Evolutionary conservation across 1,140 invertebrate species (phyloP).

Genomic region (Musca domestica): DNA sequence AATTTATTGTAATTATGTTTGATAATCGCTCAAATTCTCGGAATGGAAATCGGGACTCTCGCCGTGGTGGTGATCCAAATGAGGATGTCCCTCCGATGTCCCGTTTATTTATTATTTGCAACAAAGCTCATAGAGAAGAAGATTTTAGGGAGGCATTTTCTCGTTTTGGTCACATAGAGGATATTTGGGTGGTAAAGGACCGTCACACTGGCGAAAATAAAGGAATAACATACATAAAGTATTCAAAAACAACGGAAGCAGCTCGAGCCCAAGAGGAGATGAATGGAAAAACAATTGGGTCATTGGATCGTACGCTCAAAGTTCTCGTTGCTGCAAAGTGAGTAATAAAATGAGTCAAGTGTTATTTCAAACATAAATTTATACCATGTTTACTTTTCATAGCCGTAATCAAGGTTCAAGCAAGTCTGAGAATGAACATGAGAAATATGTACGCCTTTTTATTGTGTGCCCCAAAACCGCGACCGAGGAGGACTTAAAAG

Average conservation of each 20-base stretch:
- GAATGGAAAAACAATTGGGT: slow-evolving; percentile 77
- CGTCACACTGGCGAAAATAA: slow-evolving; percentile 80
- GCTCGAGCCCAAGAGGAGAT: slow-evolving; percentile 79
- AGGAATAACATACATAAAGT: slow-evolving; percentile 81
- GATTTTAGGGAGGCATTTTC: slow-evolving; percentile 76
- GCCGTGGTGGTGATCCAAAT: background rate
- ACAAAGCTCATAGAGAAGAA: slow-evolving; percentile 75
- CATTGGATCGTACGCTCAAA: slow-evolving; percentile 77
- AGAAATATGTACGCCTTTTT: slow-evolving; percentile 80
- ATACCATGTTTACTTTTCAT: slow-evolving; percentile 26
- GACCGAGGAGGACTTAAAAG: slow-evolving; percentile 74
- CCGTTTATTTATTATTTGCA: slow-evolving; percentile 82
- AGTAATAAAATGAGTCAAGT: slow-evolving; percentile 35
- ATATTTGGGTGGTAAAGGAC: slow-evolving; percentile 86
- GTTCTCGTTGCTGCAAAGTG: slow-evolving; percentile 83
- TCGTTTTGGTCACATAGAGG: slow-evolving; percentile 80
- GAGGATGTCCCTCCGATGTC: slow-evolving; percentile 76
- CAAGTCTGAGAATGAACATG: slow-evolving; percentile 75
- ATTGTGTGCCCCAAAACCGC: slow-evolving; percentile 81
- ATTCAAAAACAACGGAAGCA: slow-evolving; percentile 81
- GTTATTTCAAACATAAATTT: background rate
- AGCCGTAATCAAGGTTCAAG: slow-evolving; percentile 77
- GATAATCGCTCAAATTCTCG: too few species aligned
- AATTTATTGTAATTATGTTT: too few species aligned
- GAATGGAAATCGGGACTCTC: too few species aligned